Percentiles rank a stretch among this genome's conserved stretches.
Conservation (phyloP, 2,797 vertebrate genomes). For the Cirrhinus mrigala region DNA sequence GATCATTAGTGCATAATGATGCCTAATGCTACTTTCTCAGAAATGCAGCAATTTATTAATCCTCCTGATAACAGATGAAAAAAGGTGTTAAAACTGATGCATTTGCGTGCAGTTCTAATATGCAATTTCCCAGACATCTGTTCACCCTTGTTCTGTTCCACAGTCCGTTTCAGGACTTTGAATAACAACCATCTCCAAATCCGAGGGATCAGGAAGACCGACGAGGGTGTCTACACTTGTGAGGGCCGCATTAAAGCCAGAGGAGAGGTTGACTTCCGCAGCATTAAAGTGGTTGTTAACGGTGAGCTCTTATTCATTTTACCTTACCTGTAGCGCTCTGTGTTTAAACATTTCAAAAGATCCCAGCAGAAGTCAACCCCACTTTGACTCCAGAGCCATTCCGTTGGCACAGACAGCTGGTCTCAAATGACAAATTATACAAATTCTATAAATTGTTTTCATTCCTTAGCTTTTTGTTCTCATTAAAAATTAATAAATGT, state of each 20-base stretch:
- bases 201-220: constrained; percentile 94
- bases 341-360: constrained; percentile 51
- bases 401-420: not conserved
- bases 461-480: not conserved
- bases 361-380: constrained; percentile 21
- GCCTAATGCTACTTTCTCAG: constrained; percentile 8
- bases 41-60: constrained; percentile 17
- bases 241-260: constrained; percentile 95
- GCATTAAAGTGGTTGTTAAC: constrained; percentile 94
- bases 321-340: constrained; percentile 2
- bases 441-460: not conserved
- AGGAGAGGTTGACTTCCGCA: constrained; percentile 94
- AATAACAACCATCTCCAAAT: constrained; percentile 98
- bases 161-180: constrained; percentile 92
- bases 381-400: not conserved
- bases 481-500: not conserved
- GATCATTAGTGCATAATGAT: constrained; percentile 5
- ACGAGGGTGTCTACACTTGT: constrained; percentile 93
- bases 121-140: constrained; percentile 12
- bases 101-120: not conserved
- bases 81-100: not conserved
- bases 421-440: not conserved
- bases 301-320: constrained; percentile 79
- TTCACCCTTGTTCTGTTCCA: constrained; percentile 37
- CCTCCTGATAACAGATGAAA: not conserved